Evolutionary conservation across 2,113 vertebrate species (phyloP).

Genomic region (Passer domesticus): DNA sequence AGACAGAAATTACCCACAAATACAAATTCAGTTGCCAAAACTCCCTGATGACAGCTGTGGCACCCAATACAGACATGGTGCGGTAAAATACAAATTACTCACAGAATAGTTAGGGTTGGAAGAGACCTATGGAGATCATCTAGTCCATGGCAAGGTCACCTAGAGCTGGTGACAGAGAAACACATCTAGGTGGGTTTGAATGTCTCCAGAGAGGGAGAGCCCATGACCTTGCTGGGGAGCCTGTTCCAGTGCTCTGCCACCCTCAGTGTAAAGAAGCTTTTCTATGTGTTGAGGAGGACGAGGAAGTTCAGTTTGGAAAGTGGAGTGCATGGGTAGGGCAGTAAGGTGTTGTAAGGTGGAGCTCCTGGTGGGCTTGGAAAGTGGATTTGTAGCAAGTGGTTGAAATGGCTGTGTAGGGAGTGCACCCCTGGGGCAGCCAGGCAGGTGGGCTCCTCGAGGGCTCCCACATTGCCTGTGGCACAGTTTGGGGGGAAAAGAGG

Average conservation of each 20-base stretch:
- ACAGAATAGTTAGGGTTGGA: background rate
- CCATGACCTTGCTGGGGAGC: background rate
- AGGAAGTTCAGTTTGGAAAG: background rate
- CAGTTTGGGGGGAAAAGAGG: no score
- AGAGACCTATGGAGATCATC: background rate
- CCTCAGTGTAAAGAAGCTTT: background rate
- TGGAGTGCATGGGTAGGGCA: fast-evolving
- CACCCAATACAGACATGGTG: fast-evolving
- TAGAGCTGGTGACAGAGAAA: background rate
- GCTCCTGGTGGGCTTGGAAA: background rate
- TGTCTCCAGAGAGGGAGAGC: background rate
- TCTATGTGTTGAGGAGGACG: background rate
- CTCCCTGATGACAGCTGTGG: background rate
- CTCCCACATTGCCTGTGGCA: background rate
- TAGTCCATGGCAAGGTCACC: background rate
- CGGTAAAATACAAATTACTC: background rate
- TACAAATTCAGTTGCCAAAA: background rate
- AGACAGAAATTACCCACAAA: background rate
- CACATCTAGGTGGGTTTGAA: fast-evolving
- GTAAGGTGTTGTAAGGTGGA: fast-evolving
- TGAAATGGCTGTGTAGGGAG: fast-evolving
- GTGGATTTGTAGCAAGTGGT: fast-evolving
- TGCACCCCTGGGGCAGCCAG: fast-evolving
- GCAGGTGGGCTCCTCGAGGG: background rate
- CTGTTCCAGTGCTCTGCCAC: background rate